These are phyloP conservation scores for Adineta ricciae DNA, from an alignment of 2,888 invertebrate species.

Conservation along the genomic window DNA sequence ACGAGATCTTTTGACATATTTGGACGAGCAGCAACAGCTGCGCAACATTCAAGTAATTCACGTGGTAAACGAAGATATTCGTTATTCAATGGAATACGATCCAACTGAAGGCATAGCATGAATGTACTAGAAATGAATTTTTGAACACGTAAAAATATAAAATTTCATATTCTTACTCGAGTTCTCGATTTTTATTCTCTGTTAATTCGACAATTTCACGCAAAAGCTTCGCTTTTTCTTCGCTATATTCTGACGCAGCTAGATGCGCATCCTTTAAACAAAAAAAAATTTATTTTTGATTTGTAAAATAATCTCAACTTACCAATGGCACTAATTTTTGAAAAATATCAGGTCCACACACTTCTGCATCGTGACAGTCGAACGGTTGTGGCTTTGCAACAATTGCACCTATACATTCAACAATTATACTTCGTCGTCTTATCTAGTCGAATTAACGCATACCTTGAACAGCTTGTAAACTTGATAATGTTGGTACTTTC, in stretches of 20 bases:
- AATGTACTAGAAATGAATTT: slow-evolving; percentile 54
- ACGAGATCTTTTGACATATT: slow-evolving; percentile 72
- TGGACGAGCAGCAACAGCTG: slow-evolving; percentile 74
- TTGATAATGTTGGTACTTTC: slow-evolving; percentile 71
- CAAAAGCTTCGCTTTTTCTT: slow-evolving; percentile 82
- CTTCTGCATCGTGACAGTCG: slow-evolving; percentile 73
- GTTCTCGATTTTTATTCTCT: slow-evolving; percentile 70
- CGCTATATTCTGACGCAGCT: slow-evolving; percentile 55
- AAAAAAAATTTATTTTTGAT: background rate
- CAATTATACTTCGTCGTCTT: slow-evolving; percentile 62
- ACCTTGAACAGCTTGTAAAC: slow-evolving; percentile 65
- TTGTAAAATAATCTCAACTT: slow-evolving; percentile 50
- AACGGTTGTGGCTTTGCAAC: slow-evolving; percentile 83
- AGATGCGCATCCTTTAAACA: background rate
- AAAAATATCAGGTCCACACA: slow-evolving; percentile 72
- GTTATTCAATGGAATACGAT: slow-evolving; percentile 59
- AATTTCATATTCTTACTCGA: slow-evolving; percentile 54
- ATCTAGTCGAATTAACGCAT: background rate
- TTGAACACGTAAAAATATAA: slow-evolving; percentile 36
- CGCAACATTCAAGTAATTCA: slow-evolving; percentile 81
- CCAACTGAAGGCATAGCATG: slow-evolving; percentile 74
- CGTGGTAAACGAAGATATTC: slow-evolving; percentile 59
- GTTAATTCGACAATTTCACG: slow-evolving; percentile 65
- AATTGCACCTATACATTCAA: slow-evolving; percentile 75
- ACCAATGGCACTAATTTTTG: slow-evolving; percentile 80